Conservation (phyloP, 2,888 invertebrate species). For the Dasysyrphus tricinctus region DNA sequence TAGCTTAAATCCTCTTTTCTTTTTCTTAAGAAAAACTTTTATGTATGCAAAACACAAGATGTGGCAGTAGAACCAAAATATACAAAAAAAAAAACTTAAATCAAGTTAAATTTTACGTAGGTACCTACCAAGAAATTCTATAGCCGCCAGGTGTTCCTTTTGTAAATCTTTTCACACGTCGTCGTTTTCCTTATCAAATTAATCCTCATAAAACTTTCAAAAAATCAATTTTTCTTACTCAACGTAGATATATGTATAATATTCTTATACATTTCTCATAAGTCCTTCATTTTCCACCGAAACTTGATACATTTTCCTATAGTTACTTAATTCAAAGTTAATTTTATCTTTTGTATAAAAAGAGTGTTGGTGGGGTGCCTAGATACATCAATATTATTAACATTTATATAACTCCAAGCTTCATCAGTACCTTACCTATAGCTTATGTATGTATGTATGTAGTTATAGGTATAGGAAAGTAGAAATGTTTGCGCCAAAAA, state of each 20-base stretch:
- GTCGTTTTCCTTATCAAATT: conserved; percentile 2
- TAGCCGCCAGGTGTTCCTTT: conserved; percentile 23
- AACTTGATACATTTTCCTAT: conserved; percentile 28
- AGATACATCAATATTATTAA: conserved; percentile 13
- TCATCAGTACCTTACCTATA: background rate
- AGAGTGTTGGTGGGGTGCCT: too few species aligned
- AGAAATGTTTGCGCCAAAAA: background rate
- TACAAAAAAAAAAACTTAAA: conserved; percentile 5
- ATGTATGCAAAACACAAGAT: background rate
- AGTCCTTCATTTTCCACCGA: conserved; percentile 6
- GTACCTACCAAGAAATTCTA: background rate
- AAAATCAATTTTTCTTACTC: conserved; percentile 20
- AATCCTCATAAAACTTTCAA: conserved; percentile 20
- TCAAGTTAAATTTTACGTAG: background rate
- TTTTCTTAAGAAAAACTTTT: conserved; percentile 2
- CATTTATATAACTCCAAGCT: background rate
- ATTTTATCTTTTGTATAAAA: conserved; percentile 1
- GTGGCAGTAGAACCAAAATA: background rate
- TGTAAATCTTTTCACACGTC: conserved; percentile 24
- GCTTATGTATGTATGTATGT: background rate
- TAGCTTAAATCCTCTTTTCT: conserved; percentile 1
- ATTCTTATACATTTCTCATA: background rate
- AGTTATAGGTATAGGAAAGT: background rate
- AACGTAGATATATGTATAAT: background rate
- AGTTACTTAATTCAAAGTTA: conserved; percentile 13